Base-by-base conservation (phyloP, 2,113 vertebrate species). In the Chauna torquata region DNA sequence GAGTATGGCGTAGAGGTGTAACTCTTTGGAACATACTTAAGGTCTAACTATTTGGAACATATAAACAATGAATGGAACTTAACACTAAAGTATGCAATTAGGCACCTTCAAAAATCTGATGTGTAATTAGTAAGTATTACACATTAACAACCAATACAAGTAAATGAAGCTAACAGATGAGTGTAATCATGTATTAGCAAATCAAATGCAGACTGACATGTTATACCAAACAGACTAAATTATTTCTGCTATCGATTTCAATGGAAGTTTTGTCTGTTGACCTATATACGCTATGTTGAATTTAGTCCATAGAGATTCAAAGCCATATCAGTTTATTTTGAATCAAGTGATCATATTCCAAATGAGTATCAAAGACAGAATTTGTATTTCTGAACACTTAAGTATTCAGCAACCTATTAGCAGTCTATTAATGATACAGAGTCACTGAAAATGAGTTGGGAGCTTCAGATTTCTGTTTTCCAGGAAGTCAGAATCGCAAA, bases 121-220 rank as follows among this genome's bases (percentile, higher is more conserved):
- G 66, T 68, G 77, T 52, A 91, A 93, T 94, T 96, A 96, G 91
- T 72, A 94, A 96, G 74, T 82, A 87, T 94, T 97, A 93, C 81
- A 83, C 66, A 92, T 80, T 65, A 88, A 55, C 81, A 86, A 90
- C 96, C 95, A 92, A 97, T 97, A 92, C 65, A 79, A 88, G 83
- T 80, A 94, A 95, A 96, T 86, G 86, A 94, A 94, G 70, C 62
- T 86, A 95, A 92, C 76, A 89, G 70, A 76, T 91, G 64, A 92
- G 82, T 50, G 88, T 82, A 94, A 96, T 95, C 84, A 93, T n/a
- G 16, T 82, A 64, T 92, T 74, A 89, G 75, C 76, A 94, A 94
- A 92, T 82, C 82, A 93, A 96, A 97, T 90, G 50, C 57, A 93
- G 81, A 82, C 54, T 92, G 90, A 91, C 90, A 86, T 38, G 19